Base-by-base conservation (phyloP, 1,140 invertebrate genomes). In the Choristoneura fumiferana region DNA sequence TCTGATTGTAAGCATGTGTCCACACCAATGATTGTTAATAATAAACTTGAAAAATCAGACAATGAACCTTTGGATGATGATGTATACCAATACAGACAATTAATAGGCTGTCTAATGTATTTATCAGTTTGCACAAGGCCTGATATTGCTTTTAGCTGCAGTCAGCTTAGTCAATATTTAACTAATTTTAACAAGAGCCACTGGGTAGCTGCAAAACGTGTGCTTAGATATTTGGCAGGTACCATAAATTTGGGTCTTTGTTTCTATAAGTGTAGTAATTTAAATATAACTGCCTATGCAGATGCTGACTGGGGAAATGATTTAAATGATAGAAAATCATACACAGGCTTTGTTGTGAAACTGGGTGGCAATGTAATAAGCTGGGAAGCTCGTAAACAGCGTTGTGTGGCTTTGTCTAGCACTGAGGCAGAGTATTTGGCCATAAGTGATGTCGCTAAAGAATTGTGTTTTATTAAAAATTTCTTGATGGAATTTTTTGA, bases 131-230 rank as follows among this genome's bases (percentile, higher is more conserved):
- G 52, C 9, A 88, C 84, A 1, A 39, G 88, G 29, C 87, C 84
- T 14, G 88, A 90, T 65, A 85, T 90, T 15, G 15, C 76, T 0
- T 86, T 65, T 68, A 69, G 77, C 10, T 75, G 86, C 0, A 73
- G 60, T 58, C 58, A 65, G n/a, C 40, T 84, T 6, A 81, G 75
- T 54, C 80, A 83, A 57, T 88, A 81, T 62, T 80, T 77, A 49
- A 79, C 73, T 14, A 58, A 52, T 55, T 79, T 63, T 54, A 39
- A 54, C 29, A 38, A 65, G 54, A 49, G 49, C 29, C 87, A 91
- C 67, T 89, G 78, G 76, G 63, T 52, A 34, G 65, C 57, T 37
- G 81, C 77, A 0, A 89, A 90, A 61, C 45, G 83, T 4, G 13
- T 39, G 8, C 37, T 39, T 14, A 14, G 37, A 14, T 39, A 39